Base-by-base conservation (phyloP, 1,140 invertebrate genomes). In the Varroa destructor region DNA sequence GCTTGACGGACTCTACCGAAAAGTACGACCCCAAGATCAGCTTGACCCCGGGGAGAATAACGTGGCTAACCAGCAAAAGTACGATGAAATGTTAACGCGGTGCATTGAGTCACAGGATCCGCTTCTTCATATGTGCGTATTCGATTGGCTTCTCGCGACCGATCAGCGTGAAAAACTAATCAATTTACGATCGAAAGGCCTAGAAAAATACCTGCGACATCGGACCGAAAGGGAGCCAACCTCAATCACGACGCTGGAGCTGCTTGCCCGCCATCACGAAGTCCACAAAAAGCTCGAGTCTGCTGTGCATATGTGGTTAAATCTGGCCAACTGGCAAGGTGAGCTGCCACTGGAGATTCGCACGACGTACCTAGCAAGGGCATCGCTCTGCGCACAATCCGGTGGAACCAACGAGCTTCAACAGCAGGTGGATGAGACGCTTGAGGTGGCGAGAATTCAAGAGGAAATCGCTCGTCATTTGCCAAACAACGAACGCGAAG, bases 241-340 rank as follows among this genome's bases (percentile, higher is more conserved):
- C 37, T 67, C 61, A 40, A 67, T 67, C 37, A 67, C 10, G 10
- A 67, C 61, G 10, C 61, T 67, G 61, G 61, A 67, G 12, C 61
- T 67, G 10, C 46, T 40, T 40, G 40, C 40, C 40, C 61, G 61
- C 61, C 46, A 67, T 46, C 61, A 67, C 36, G 46, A 67, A 67
- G 40, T 67, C 37, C 14, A 67, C 37, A 46, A 46, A 8, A 67
- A 67, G 61, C 46, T 67, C 37, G 61, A 67, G 12, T 43, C 40
- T 36, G 61, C 61, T 3, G 46, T 40, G 10, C 12, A 40, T 1
- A 43, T 67, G 61, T 46, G 40, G 61, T 37, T 67, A 37, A n/a
- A 67, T 2, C 40, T 67, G 12, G 61, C 61, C 40, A 12, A 46
- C 5, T 43, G 61, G 46, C 61, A 67, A 8, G 61, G 61, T 5